Evolutionary conservation across 1,140 invertebrate species (phyloP), one percentile per base, ranked within the genome.

Genomic region (Bombus balteatus): DNA sequence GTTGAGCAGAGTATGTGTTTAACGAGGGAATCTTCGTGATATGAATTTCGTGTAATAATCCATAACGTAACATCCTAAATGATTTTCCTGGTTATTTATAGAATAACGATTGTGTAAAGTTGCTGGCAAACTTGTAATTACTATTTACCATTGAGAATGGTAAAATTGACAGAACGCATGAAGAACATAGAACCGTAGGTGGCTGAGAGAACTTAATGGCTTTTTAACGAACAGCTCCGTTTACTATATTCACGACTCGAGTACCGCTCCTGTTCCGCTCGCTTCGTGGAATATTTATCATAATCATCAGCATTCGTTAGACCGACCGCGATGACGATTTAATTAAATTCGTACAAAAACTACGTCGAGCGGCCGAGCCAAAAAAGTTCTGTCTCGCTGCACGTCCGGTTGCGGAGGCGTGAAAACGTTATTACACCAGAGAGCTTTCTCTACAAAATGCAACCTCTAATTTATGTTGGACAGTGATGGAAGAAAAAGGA

Each of bases 141-240:
- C 47, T 53, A 53, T 53, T 15, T n/a, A 15, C 32, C 65, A 32
- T 6, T 32, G 32, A 6, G 22, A 32, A 34, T 39, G 9, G 4
- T 13, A 9, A 76, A 76, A 12, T 34, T 53, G 57, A 37, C 34
- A 37, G 47, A 18, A 18, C 53, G 12, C 25, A 18, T 6, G 3
- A 34, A 62, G 57, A 59, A 28, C 53, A 77, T 13, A 39, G 47
- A 75, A 76, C 15, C 32, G 74, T 76, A 28, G 74, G 34, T 37
- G 53, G 53, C 12, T 57, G 34, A 39, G 15, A n/a, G 70, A 15
- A 6, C 70, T 65, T 79, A 79, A 79, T 47, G 77, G 62, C 8
- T 68, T 68, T 79, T 79, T 79, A 79, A 79, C 77, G 77, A 79
- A 79, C 59, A 65, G 13, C 10, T n/a, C 39, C 59, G 32, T 12